Evolutionary conservation across 2,888 invertebrate species (phyloP), one percentile per base, ranked within the genome.

Genomic region (Stegophylla sp.): DNA sequence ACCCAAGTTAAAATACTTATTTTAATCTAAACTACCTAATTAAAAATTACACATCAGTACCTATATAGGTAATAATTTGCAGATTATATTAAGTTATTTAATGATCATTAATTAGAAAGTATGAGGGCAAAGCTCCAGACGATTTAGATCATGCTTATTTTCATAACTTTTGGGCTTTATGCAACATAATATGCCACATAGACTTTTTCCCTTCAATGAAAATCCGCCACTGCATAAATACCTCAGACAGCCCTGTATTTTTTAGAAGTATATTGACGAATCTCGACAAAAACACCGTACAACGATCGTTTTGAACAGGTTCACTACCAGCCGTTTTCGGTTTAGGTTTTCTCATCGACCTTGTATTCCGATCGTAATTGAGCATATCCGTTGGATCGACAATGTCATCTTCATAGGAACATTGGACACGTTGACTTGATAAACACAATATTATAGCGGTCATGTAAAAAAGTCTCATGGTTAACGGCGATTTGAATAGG

Each of bases 351-450:
- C 41, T 83, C 82, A 83, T 83, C 0, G 76, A 82, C 45, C 71
- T 74, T 0, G 82, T 82, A 1, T 10, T 9, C 1, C 74, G 61
- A 71, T 83, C 82, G 17, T 83, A 83, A 28, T 83, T 77, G 28
- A 82, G 41, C 82, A 83, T 79, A 41, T 83, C 82, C n/a, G 67
- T 64, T 0, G 74, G 82, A 45, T 83, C 79, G 3, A 82, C 67
- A 48, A 53, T 66, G 10, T 82, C 71, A 12, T 75, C 43, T 1
- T 72, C 72, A 4, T 41, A 9, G 12, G 56, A 73, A 72, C 69
- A 48, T 17, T 26, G 10, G 12, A 9, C 17, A 4, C 41, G 56
- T 15, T 23, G 45, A 13, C 26, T 45, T 1, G 28, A 77, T 13
- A 66, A 45, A 56, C 12, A 69, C 7, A 67, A n/a, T 10, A 67